Percentiles rank a stretch among this genome's conserved stretches.
phyloP scores from a whole-genome alignment of 2,888 invertebrate genomes.

The Platerodrilus igneus region DNA sequence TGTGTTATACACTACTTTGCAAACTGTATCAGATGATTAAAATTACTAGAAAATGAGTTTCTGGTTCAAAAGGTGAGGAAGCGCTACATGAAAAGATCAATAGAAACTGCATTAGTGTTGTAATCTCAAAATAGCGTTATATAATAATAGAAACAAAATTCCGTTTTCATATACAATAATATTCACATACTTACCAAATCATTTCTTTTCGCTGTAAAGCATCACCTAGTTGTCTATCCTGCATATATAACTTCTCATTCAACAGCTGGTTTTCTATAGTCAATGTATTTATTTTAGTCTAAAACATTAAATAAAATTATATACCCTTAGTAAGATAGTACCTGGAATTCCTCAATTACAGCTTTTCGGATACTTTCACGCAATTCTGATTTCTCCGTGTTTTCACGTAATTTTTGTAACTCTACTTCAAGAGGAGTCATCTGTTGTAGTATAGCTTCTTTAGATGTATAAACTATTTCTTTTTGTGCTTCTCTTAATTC shows the following conservation, averaged over 20 bases:
- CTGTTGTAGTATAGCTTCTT: constrained; percentile 19
- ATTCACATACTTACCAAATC: constrained; percentile 4
- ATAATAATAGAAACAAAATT: no score
- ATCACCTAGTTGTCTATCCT: background rate
- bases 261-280: background rate
- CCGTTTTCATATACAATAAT: no score
- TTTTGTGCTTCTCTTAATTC: constrained; percentile 11
- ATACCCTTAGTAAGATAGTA: background rate
- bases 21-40: no score
- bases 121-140: no score
- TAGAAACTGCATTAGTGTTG: no score
- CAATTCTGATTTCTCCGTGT: constrained; percentile 10
- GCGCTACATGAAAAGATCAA: no score
- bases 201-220: background rate
- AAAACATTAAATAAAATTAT: background rate
- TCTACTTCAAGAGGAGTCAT: constrained; percentile 14
- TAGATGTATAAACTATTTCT: constrained; percentile 1
- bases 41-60: no score
- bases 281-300: background rate
- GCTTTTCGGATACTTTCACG: constrained; percentile 7
- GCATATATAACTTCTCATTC: background rate
- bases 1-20: no score
- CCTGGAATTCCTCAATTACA: constrained; percentile 10
- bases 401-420: constrained; percentile 12
- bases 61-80: no score